Evolutionary conservation across 2,113 vertebrate species (phyloP).

Genomic region (Heliornis fulica): DNA sequence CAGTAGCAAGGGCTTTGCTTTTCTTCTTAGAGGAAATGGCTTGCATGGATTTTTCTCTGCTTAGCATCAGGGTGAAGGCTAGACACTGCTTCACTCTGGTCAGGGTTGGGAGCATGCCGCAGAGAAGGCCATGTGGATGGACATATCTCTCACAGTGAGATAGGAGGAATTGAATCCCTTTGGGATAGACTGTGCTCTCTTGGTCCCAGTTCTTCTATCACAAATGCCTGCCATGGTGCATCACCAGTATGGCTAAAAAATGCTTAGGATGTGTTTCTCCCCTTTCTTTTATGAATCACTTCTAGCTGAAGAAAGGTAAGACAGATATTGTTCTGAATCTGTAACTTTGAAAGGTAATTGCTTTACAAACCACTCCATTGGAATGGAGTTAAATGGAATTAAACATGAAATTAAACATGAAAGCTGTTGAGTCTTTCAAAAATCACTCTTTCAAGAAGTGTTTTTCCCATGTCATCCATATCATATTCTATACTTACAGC

Average conservation of each 20-base stretch:
- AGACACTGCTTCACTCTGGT: rapidly evolving
- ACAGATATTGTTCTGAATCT: not conserved
- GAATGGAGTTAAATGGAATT: not conserved
- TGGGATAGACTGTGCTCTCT: not conserved
- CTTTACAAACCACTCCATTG: not conserved
- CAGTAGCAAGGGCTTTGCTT: not conserved
- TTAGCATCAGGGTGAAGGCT: not conserved
- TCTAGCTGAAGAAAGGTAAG: not conserved
- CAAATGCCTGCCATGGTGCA: rapidly evolving
- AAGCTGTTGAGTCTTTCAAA: not conserved
- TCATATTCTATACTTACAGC: not conserved
- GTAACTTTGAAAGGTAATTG: not conserved
- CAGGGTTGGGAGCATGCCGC: not conserved
- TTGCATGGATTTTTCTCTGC: not conserved
- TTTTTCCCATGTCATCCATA: not conserved
- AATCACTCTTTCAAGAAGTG: not conserved
- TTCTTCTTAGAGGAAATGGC: not conserved
- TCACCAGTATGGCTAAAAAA: not conserved
- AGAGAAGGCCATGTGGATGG: rapidly evolving
- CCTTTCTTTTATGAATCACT: not conserved
- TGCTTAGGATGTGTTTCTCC: not conserved
- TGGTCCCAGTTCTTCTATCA: not conserved
- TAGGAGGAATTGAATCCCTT: not conserved
- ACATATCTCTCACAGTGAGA: not conserved
- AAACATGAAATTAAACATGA: too few relatives aligned